A percentile compares a stretch with the other conserved stretches of the same genome.
Conservation (phyloP, 2,113 vertebrate genomes). For the Sorex fumeus region DNA sequence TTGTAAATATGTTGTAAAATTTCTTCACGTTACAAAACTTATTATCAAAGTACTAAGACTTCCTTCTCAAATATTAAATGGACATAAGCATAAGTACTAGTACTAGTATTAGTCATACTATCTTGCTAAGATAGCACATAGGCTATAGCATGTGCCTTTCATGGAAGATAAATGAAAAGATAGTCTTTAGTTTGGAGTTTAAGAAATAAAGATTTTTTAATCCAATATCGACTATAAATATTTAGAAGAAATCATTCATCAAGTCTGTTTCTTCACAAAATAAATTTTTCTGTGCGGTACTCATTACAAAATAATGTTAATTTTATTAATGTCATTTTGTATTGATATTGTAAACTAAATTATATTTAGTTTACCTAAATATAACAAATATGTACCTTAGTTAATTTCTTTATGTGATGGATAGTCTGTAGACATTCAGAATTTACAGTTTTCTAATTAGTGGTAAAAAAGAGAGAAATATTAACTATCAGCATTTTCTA, state of each 20-base stretch:
- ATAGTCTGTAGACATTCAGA: background rate
- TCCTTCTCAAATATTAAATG: background rate
- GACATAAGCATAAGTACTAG: background rate
- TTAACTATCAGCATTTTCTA: background rate
- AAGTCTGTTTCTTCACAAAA: slow-evolving; percentile 24
- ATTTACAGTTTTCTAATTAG: background rate
- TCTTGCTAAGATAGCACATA: background rate
- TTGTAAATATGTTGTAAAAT: background rate
- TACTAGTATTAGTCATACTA: background rate
- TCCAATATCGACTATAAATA: background rate
- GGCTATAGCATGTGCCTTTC: background rate
- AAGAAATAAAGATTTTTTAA: background rate
- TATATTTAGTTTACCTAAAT: slow-evolving; percentile 21
- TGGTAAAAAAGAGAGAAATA: background rate
- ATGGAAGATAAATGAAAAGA: background rate
- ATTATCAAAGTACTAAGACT: background rate
- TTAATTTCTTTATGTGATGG: background rate
- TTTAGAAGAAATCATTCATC: background rate
- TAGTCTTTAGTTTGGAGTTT: slow-evolving; percentile 29
- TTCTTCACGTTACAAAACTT: background rate
- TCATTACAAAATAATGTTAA: background rate
- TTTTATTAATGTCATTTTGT: slow-evolving; percentile 29
- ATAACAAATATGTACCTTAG: background rate
- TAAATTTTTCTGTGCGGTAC: slow-evolving; percentile 12
- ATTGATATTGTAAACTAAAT: no score